These are phyloP conservation scores for Barbus barbus DNA, from an alignment of 2,113 vertebrate genomes.

Conservation along the genomic window DNA sequence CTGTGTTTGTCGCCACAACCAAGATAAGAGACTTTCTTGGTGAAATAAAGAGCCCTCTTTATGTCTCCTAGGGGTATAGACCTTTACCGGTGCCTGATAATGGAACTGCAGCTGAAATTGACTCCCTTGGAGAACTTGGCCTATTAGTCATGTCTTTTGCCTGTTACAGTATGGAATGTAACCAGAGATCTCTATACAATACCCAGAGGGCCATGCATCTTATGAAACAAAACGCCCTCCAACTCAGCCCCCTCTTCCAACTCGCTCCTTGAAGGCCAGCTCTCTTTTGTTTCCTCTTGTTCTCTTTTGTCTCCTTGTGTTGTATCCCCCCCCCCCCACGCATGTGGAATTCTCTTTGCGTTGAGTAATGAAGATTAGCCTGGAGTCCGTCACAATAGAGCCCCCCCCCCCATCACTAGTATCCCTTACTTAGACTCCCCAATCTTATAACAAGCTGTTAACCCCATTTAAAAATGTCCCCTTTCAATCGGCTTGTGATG, in stretches of 20 bases:
- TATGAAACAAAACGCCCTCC: conserved; percentile 50
- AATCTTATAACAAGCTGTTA: conserved; percentile 66
- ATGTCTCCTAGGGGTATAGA: conserved; percentile 35
- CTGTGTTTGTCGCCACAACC: conserved; percentile 1
- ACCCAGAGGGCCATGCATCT: conserved; percentile 53
- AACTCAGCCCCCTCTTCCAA: conserved; percentile 38
- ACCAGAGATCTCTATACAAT: conserved; percentile 47
- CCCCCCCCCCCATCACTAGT: conserved; percentile 26
- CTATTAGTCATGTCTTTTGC: conserved; percentile 43
- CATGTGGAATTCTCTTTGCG: conserved; percentile 56
- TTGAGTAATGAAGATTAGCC: conserved; percentile 65
- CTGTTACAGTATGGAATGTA: conserved; percentile 47
- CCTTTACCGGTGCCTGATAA: conserved; percentile 1
- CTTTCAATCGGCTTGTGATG: conserved; percentile 61
- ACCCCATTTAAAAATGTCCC: conserved; percentile 65
- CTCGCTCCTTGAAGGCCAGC: conserved; percentile 43
- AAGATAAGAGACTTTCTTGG: conserved; percentile 10
- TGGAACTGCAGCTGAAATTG: conserved; percentile 37
- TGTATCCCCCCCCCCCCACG: conserved; percentile 45
- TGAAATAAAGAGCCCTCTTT: conserved; percentile 38
- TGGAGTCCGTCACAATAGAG: conserved; percentile 48
- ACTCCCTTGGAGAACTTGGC: conserved; percentile 35
- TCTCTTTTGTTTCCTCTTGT: conserved; percentile 54
- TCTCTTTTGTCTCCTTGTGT: conserved; percentile 52
- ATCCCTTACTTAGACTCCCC: conserved; percentile 52